These are phyloP conservation scores for Actenoides hombroni DNA, from an alignment of 2,113 vertebrate species.

Conservation along the genomic window DNA sequence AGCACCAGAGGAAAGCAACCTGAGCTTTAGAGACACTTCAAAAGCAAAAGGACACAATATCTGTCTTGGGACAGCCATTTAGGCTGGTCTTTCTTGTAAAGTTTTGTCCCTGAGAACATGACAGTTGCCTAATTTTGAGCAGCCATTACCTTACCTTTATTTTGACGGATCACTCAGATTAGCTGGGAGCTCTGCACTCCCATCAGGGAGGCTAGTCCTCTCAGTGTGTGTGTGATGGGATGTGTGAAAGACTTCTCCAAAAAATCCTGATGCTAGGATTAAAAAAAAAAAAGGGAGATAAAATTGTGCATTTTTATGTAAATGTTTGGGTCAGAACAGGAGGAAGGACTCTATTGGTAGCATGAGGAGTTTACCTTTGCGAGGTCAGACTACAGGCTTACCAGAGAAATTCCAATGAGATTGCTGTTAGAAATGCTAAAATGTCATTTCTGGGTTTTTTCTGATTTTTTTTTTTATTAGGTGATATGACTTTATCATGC, in stretches of 20 bases:
- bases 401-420: background rate
- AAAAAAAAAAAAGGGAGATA: background rate
- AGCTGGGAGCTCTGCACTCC: background rate
- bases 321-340: background rate
- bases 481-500: background rate
- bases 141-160: background rate
- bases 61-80: background rate
- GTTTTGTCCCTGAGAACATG: background rate
- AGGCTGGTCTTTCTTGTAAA: background rate
- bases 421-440: background rate
- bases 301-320: background rate
- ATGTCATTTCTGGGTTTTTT: background rate
- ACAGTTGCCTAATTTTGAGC: background rate
- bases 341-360: background rate
- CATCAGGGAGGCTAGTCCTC: background rate
- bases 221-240: background rate
- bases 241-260: background rate
- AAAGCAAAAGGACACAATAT: background rate
- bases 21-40: background rate
- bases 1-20: slow-evolving; percentile 6
- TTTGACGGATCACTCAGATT: background rate
- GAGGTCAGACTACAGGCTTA: background rate
- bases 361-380: background rate
- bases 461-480: background rate
- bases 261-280: background rate